These are phyloP conservation scores for Ectemnius lituratus DNA, from an alignment of 2,888 invertebrate species.

Conservation along the genomic window DNA sequence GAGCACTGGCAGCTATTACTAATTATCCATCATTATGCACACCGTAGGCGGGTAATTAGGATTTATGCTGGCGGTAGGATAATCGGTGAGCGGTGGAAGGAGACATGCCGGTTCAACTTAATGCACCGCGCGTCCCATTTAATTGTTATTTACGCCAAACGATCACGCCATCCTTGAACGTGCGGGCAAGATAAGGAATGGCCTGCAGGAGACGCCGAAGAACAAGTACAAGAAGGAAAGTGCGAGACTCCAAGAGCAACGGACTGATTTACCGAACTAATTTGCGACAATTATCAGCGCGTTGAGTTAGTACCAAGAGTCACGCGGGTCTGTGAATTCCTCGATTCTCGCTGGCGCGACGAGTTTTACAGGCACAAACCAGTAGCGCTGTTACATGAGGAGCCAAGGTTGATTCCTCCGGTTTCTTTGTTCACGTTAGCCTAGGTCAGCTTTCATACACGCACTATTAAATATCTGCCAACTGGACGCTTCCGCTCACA, in stretches of 20 bases:
- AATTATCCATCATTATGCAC: conserved; percentile 72
- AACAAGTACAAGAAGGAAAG: conserved; percentile 11
- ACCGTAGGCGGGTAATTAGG: conserved; percentile 68
- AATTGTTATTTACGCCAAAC: conserved; percentile 72
- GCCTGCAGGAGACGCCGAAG: conserved; percentile 7
- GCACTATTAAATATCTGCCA: no score
- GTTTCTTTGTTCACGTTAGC: no score
- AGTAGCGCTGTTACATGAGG: background rate
- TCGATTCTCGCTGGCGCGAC: conserved; percentile 3
- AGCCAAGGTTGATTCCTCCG: no score
- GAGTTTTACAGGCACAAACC: background rate
- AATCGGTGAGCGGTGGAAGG: conserved; percentile 55
- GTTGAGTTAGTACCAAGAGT: conserved; percentile 54
- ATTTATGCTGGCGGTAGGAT: conserved; percentile 69
- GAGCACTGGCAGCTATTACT: conserved; percentile 56
- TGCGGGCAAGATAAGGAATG: conserved; percentile 9
- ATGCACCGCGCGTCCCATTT: conserved; percentile 62
- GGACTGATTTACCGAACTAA: conserved; percentile 65
- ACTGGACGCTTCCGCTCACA: no score
- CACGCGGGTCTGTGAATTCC: conserved; percentile 55
- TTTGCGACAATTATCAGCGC: conserved; percentile 64
- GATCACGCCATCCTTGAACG: conserved; percentile 65
- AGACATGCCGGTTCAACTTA: conserved; percentile 53
- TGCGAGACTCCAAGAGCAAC: conserved; percentile 44
- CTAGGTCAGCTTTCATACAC: no score